phyloP scores from a whole-genome alignment of 2,888 invertebrate genomes.

The Dryobotodes eremita region DNA sequence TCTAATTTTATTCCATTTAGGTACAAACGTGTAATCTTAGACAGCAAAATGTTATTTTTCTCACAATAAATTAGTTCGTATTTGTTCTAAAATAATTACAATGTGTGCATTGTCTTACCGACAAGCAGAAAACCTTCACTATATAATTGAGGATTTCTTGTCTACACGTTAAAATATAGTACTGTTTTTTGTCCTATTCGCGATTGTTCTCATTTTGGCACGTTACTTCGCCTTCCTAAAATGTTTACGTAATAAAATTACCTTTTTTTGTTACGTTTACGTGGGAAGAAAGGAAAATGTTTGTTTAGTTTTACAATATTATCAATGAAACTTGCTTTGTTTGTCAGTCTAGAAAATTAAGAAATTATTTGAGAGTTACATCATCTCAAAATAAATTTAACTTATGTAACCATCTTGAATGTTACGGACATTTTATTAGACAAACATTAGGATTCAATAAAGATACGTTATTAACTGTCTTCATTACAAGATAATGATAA shows the following conservation, averaged over 20 bases:
- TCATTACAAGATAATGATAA: conserved; percentile 3
- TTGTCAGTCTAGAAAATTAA: conserved; percentile 12
- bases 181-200: conserved; percentile 21
- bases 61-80: background rate
- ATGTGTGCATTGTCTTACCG: conserved; percentile 13
- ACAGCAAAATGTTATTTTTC: background rate
- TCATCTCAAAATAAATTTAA: background rate
- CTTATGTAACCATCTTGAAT: background rate
- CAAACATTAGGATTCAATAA: background rate
- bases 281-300: conserved; percentile 1
- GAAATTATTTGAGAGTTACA: conserved; percentile 7
- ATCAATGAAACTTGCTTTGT: background rate
- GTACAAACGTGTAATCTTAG: background rate
- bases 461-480: background rate
- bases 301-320: conserved; percentile 14
- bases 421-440: background rate
- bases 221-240: conserved; percentile 12
- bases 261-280: conserved; percentile 9
- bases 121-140: conserved; percentile 38
- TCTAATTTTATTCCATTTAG: background rate
- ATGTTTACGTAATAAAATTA: conserved; percentile 26
- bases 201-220: conserved; percentile 40
- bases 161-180: conserved; percentile 17
- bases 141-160: conserved; percentile 28
- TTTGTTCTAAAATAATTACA: background rate